phyloP scores from a whole-genome alignment of 1,140 invertebrate species.

The Laodelphax striatellus region DNA sequence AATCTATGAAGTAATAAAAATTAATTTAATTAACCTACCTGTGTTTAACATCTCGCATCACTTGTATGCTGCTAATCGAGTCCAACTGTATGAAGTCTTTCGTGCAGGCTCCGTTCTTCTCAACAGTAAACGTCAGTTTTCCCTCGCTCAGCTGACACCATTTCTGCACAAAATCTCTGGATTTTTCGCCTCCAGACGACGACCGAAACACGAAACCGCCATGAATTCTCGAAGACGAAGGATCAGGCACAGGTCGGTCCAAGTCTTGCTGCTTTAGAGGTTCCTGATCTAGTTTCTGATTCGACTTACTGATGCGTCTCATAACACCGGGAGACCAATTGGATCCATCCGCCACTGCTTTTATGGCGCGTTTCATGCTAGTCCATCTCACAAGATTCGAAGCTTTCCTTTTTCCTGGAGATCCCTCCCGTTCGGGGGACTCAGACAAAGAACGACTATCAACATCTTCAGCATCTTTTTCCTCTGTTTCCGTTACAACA shows the following conservation, averaged over 20 bases:
- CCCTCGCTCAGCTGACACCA: conserved; percentile 38
- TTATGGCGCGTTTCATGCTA: conserved; percentile 30
- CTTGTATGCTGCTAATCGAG: conserved; percentile 44
- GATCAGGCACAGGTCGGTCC: conserved; percentile 25
- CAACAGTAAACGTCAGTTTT: conserved; percentile 38
- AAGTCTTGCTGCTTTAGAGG: conserved; percentile 21
- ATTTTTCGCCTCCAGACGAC: conserved; percentile 32
- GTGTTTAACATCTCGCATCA: conserved; percentile 46
- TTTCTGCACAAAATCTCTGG: conserved; percentile 39
- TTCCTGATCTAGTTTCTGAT: conserved; percentile 1
- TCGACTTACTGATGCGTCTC: conserved; percentile 25
- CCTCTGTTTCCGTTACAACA: conserved; percentile 25
- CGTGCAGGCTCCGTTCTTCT: conserved; percentile 35
- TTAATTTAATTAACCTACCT: conserved; percentile 32
- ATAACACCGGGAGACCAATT: conserved; percentile 30
- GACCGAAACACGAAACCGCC: conserved; percentile 31
- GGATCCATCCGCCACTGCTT: conserved; percentile 29
- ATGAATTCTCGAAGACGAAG: conserved; percentile 26
- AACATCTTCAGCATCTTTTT: conserved; percentile 1
- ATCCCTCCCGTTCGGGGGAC: conserved; percentile 23
- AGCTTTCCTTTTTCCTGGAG: conserved; percentile 26
- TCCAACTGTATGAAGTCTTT: conserved; percentile 46
- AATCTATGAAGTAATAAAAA: too few species aligned
- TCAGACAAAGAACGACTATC: conserved; percentile 5
- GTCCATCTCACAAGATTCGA: conserved; percentile 26